These are phyloP conservation scores for Pseudocheirus occidentalis DNA, from an alignment of 2,797 vertebrate genomes.

Conservation along the genomic window DNA sequence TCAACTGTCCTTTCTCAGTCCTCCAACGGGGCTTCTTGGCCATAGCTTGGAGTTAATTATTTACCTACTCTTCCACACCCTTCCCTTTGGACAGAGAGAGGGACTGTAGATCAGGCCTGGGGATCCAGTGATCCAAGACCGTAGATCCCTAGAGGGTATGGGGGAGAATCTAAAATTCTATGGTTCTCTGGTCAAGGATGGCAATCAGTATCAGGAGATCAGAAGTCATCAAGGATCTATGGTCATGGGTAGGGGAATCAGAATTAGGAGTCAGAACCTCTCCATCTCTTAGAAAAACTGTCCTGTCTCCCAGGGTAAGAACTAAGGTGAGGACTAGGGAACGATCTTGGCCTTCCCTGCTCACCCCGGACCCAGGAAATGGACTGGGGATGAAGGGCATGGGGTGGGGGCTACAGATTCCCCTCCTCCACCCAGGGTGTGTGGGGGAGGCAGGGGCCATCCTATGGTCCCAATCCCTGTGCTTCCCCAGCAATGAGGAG, in stretches of 20 bases:
- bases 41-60: background rate
- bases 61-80: background rate
- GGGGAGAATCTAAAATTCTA: background rate
- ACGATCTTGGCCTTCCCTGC: background rate
- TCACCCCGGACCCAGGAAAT: background rate
- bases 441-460: background rate
- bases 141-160: background rate
- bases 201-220: background rate
- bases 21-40: background rate
- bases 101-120: background rate
- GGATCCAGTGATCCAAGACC: slow-evolving; percentile 13
- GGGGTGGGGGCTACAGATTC: background rate
- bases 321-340: background rate
- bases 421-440: background rate
- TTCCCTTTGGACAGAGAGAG: background rate
- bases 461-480: slow-evolving; percentile 47
- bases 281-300: background rate
- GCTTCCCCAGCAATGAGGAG: slow-evolving; percentile 92
- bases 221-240: background rate
- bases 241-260: background rate
- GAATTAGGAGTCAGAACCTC: slow-evolving; percentile 17
- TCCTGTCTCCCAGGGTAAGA: background rate
- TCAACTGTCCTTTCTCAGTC: background rate
- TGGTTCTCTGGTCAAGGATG: background rate
- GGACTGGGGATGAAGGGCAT: background rate